Evolutionary conservation across 2,888 invertebrate species (phyloP), one percentile per base, ranked within the genome.

Genomic region (Biston stratarius): DNA sequence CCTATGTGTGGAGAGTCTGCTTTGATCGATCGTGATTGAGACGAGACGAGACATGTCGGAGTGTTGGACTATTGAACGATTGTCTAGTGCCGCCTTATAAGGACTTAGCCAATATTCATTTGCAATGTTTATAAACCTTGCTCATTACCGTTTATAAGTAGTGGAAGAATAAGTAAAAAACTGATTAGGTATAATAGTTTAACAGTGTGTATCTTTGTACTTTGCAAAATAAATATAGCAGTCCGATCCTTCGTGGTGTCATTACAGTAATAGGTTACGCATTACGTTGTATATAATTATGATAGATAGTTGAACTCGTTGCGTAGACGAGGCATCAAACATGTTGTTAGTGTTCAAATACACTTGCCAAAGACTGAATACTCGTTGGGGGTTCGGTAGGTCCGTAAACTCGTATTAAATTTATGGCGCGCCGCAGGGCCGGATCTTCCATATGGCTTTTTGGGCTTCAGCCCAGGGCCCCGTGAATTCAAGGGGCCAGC

Each of bases 181-280:
- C 1, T 47, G 38, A 38, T 5, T 7, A 36, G 5, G 47, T 38
- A 15, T 38, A 48, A 48, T 58, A 24, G 45, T 47, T 7, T 49
- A 59, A 49, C 40, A 40, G 42, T n/a, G 24, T 38, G 6, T n/a
- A 40, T 38, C 3, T 53, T 33, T 8, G 34, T 38, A 47, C 2
- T 64, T 56, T 66, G 73, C 70, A 70, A 78, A 79, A 77, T 76
- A 78, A 74, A 64, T 66, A 62, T 64, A 68, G 60, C 33, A 44
- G 55, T 40, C 69, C 72, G 70, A 61, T 73, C 69, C 59, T 76
- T 69, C 51, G 59, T 76, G 78, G 79, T 77, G 74, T 76, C 74
- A 81, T 83, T 83, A 83, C 60, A 56, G 71, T 82, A 79, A 83
- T 78, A 74, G 77, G 74, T 70, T 77, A 62, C 71, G 70, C 73